These are phyloP conservation scores for Rhea americana DNA, from an alignment of 2,113 vertebrate species.

Conservation along the genomic window DNA sequence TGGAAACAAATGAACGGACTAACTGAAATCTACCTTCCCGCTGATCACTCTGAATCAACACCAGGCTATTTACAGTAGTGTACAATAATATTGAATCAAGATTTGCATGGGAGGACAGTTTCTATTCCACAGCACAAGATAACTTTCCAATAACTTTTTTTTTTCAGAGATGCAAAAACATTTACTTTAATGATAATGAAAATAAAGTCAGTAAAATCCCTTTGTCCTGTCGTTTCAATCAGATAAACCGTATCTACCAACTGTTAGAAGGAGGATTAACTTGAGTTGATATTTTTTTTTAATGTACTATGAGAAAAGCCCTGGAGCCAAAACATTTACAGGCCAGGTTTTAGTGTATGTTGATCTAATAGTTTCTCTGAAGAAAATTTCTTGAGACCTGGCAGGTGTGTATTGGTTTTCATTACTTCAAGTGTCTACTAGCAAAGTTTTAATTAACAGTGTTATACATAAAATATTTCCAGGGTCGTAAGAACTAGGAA, in stretches of 20 bases:
- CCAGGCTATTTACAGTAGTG: constrained; percentile 62
- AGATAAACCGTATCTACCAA: constrained; percentile 69
- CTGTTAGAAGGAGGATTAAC: constrained; percentile 68
- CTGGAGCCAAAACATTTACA: constrained; percentile 65
- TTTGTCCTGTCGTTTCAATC: constrained; percentile 67
- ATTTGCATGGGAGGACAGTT: constrained; percentile 65
- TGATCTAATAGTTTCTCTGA: constrained; percentile 52
- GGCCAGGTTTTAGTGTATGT: constrained; percentile 40
- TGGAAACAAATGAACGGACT: constrained; percentile 46
- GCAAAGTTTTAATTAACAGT: constrained; percentile 51
- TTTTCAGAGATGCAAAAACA: constrained; percentile 43
- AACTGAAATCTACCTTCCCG: constrained; percentile 38
- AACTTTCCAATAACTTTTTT: constrained; percentile 42
- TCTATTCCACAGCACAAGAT: constrained; percentile 39
- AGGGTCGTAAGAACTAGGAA: background rate
- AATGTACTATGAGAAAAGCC: constrained; percentile 64
- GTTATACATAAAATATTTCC: constrained; percentile 25
- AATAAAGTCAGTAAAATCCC: constrained; percentile 62
- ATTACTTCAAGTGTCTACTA: constrained; percentile 57
- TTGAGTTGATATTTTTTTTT: constrained; percentile 43
- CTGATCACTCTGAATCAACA: constrained; percentile 61
- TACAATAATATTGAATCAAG: constrained; percentile 71
- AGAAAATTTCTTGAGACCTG: constrained; percentile 58
- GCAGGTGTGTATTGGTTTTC: constrained; percentile 64
- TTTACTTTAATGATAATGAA: constrained; percentile 69